These are phyloP conservation scores for Hylaeus anthracinus DNA, from an alignment of 1,140 invertebrate species.

Conservation along the genomic window DNA sequence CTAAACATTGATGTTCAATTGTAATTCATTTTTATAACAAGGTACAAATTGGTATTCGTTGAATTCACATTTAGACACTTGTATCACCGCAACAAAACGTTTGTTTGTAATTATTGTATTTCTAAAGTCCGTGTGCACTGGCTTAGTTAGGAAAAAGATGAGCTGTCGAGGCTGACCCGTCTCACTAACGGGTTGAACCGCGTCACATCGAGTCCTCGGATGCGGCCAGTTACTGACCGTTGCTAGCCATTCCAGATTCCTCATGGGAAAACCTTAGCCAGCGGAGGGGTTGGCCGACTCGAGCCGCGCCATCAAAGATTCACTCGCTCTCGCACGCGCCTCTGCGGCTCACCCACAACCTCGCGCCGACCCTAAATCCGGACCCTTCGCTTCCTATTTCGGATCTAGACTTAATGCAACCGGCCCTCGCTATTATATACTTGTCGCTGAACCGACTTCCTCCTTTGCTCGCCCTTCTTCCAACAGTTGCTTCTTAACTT, in stretches of 20 bases:
- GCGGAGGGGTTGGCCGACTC: constrained; percentile 39
- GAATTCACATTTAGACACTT: no score
- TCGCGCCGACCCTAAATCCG: constrained; percentile 64
- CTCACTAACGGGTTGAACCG: constrained; percentile 26
- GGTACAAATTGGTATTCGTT: no score
- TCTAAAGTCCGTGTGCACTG: no score
- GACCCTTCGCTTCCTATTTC: constrained; percentile 40
- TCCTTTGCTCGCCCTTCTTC: not conserved
- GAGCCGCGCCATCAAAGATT: constrained; percentile 73
- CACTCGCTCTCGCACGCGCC: constrained; percentile 69
- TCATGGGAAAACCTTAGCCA: constrained; percentile 44
- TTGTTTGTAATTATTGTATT: no score
- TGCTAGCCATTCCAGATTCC: constrained; percentile 45
- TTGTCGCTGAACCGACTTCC: constrained; percentile 41
- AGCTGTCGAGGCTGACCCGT: not conserved
- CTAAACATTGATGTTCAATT: no score
- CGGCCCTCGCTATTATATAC: constrained; percentile 43
- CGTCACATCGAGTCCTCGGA: constrained; percentile 10
- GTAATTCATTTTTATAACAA: no score
- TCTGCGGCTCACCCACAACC: constrained; percentile 63
- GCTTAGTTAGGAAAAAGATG: constrained; percentile 46
- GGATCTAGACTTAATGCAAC: constrained; percentile 39
- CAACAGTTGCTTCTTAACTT: not conserved
- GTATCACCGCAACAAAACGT: no score
- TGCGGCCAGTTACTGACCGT: constrained; percentile 42